These are phyloP conservation scores for Chesias legatella DNA, from an alignment of 2,888 invertebrate genomes.

Conservation along the genomic window DNA sequence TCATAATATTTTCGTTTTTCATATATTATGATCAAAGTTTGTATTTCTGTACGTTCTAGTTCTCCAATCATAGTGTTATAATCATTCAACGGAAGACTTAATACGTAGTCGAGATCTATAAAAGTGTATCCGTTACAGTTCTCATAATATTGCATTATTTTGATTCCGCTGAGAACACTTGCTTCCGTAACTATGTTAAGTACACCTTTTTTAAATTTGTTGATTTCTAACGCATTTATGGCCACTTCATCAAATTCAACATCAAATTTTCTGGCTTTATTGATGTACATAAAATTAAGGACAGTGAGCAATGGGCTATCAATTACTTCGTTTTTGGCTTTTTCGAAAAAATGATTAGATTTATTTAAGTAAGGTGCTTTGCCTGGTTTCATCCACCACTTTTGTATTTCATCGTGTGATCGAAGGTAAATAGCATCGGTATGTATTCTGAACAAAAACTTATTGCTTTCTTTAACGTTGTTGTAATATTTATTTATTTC, in stretches of 20 bases:
- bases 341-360: conserved; percentile 33
- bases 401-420: conserved; percentile 46
- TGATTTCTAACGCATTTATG: conserved; percentile 29
- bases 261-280: conserved; percentile 34
- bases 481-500: conserved; percentile 37
- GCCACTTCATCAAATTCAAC: conserved; percentile 29
- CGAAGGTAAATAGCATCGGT: conserved; percentile 43
- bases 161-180: conserved; percentile 33
- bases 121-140: conserved; percentile 28
- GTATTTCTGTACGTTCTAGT: conserved; percentile 28
- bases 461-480: conserved; percentile 29
- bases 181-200: conserved; percentile 34
- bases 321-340: conserved; percentile 39
- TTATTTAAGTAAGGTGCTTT: conserved; percentile 35
- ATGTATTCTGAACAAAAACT: conserved; percentile 37
- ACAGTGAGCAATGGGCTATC: conserved; percentile 40
- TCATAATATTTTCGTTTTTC: conserved; percentile 31
- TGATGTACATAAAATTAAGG: conserved; percentile 37
- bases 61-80: conserved; percentile 36
- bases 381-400: conserved; percentile 43
- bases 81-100: conserved; percentile 34
- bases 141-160: conserved; percentile 35
- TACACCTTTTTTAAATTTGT: conserved; percentile 17
- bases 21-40: conserved; percentile 35
- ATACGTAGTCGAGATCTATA: conserved; percentile 40